Evolutionary conservation across 1,140 invertebrate genomes (phyloP).

Genomic region (Pentalonia nigronervosa): DNA sequence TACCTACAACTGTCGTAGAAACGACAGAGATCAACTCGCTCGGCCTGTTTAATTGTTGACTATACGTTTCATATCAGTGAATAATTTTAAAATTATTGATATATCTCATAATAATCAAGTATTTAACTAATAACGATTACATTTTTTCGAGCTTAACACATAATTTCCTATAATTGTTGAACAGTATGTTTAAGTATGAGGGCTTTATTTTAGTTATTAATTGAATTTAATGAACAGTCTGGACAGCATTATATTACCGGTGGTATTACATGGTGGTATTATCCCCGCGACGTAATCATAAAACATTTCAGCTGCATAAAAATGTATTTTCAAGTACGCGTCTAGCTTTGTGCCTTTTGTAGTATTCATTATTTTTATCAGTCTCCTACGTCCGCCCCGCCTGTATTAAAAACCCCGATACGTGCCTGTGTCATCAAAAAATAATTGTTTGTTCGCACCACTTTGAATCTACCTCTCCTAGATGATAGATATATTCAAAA

Average conservation of each 20-base stretch:
- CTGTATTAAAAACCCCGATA: background rate
- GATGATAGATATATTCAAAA: slow-evolving; percentile 12
- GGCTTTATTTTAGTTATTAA: slow-evolving; percentile 8
- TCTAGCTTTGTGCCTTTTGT: slow-evolving; percentile 3
- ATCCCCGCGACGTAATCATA: background rate
- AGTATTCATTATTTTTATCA: slow-evolving; percentile 14
- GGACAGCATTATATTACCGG: background rate
- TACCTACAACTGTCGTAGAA: background rate
- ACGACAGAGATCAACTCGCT: background rate
- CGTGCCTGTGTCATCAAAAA: background rate
- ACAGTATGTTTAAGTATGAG: background rate
- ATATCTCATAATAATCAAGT: background rate
- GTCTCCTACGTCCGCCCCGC: background rate
- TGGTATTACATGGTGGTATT: background rate
- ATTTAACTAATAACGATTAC: background rate
- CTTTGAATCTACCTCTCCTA: background rate
- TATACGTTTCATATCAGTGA: background rate
- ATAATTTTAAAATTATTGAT: background rate
- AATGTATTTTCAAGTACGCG: background rate
- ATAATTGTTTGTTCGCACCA: background rate
- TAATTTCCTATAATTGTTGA: background rate
- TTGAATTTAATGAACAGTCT: background rate
- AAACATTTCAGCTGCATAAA: background rate
- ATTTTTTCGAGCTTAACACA: background rate
- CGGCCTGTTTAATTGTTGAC: background rate